Evolutionary conservation across 2,797 vertebrate genomes (phyloP), one percentile per base, ranked within the genome.

Genomic region (Synanceia verrucosa): DNA sequence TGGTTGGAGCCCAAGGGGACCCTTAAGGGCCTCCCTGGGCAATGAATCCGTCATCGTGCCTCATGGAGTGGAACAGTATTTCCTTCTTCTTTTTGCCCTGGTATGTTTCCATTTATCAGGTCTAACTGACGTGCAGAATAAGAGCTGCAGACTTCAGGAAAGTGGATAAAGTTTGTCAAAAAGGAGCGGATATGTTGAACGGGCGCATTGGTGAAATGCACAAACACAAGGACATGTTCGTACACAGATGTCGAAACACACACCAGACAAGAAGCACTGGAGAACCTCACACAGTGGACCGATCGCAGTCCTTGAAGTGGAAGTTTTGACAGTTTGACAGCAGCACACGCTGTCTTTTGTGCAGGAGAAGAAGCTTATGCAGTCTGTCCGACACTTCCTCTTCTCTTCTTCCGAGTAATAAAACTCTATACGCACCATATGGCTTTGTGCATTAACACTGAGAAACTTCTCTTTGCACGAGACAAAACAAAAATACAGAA

Each of bases 291-390:
- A 65, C 11, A 9, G 66, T 12, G 59, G 72, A 64, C 37, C 43
- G 43, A 77, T 79, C 80, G 37, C 64, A 59, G 33, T 37, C 47
- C 62, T 82, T 79, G 46, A 85, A 73, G 86, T 68, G 47, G 4
- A 68, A 16, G 55, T 81, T 86, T 78, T 84, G 88, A 90, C 86
- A 87, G 85, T 84, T 84, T 91, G 88, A 88, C 87, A 88, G 81
- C 59, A 24, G 81, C 59, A 24, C 63, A 6, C 19, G 65, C 57
- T 41, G 70, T 69, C 69, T 84, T 86, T 70, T 55, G 71, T 70
- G 69, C 14, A 43, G 64, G 58, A 34, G 50, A 44, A 23, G 73
- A 80, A 60, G 65, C 71, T 84, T 51, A 78, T 56, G 70, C 79
- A 81, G 77, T 73, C 69, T 81, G 70, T 57, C 63, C 71, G 0